Conservation (phyloP, 2,888 invertebrate genomes). For the Sinhomidia bicolor region DNA sequence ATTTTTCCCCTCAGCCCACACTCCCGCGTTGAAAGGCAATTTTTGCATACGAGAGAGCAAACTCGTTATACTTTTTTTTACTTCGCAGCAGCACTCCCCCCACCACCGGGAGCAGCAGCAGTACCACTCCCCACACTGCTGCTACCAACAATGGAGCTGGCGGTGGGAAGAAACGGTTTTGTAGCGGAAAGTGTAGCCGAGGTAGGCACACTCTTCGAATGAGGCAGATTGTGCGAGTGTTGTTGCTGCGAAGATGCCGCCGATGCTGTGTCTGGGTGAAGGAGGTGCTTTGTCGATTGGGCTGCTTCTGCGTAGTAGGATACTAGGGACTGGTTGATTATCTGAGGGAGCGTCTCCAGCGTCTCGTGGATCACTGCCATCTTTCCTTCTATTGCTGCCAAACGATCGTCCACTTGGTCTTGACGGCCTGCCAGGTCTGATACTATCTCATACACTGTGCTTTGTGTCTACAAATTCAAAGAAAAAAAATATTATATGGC, state of each 20-base stretch:
- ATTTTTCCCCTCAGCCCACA: slow-evolving; percentile 25
- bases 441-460: slow-evolving; percentile 98
- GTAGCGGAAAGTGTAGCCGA: slow-evolving; percentile 75
- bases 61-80: not conserved
- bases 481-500: not conserved
- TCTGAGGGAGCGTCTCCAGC: slow-evolving; percentile 83
- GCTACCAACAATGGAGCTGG: slow-evolving; percentile 51
- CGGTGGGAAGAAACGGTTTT: slow-evolving; percentile 72
- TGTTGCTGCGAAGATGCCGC: slow-evolving; percentile 68
- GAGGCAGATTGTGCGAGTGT: slow-evolving; percentile 78
- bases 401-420: slow-evolving; percentile 95
- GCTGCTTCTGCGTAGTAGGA: slow-evolving; percentile 66
- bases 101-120: not conserved
- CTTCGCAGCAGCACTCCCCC: not conserved
- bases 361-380: slow-evolving; percentile 93
- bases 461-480: slow-evolving; percentile 92
- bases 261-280: slow-evolving; percentile 78
- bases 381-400: slow-evolving; percentile 96
- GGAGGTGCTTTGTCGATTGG: slow-evolving; percentile 70
- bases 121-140: not conserved
- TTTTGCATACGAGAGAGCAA: not conserved
- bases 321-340: slow-evolving; percentile 80
- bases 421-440: slow-evolving; percentile 98
- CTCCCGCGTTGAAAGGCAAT: slow-evolving; percentile 33
- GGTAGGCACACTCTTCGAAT: slow-evolving; percentile 80